Evolutionary conservation across 37 sponge, comb jelly and placozoan genomes (phyloP).

Genomic region (Bolinopsis microptera): DNA sequence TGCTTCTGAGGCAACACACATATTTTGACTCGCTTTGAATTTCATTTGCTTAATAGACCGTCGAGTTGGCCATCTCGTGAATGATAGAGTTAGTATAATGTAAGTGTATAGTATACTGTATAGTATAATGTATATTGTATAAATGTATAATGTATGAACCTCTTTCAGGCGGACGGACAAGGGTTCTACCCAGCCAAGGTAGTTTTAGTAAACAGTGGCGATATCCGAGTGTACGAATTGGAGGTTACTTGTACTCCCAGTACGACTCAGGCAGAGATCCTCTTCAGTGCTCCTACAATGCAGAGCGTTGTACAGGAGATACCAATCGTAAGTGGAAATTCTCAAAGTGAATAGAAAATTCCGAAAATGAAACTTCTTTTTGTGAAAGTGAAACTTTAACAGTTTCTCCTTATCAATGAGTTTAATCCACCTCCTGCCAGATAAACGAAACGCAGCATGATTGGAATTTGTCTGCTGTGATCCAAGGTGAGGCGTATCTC

Average conservation of each 20-base stretch:
- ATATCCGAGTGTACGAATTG: conserved; percentile 75
- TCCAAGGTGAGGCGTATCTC: conserved; percentile 41
- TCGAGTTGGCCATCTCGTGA: too few relatives aligned
- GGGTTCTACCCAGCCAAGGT: conserved; percentile 64
- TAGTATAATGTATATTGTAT: background rate
- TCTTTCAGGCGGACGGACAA: conserved; percentile 55
- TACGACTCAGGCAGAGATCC: conserved; percentile 69
- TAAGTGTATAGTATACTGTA: too few relatives aligned
- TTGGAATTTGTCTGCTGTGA: conserved; percentile 57
- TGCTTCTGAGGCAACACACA: too few relatives aligned
- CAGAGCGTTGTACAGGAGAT: conserved; percentile 79
- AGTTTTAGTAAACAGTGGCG: conserved; percentile 60
- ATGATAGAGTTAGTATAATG: too few relatives aligned
- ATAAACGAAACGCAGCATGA: conserved; percentile 62
- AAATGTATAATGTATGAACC: too few relatives aligned
- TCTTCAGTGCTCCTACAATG: conserved; percentile 75
- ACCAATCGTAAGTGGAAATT: conserved; percentile 75
- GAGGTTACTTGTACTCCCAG: conserved; percentile 73
- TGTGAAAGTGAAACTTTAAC: background rate
- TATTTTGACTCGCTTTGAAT: too few relatives aligned
- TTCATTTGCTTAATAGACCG: too few relatives aligned
- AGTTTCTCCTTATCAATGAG: background rate
- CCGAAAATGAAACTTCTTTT: background rate
- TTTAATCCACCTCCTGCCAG: too few relatives aligned
- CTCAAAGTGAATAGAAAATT: too few relatives aligned